phyloP scores from a whole-genome alignment of 2,888 invertebrate species.

The Digitonthophagus gazella region DNA sequence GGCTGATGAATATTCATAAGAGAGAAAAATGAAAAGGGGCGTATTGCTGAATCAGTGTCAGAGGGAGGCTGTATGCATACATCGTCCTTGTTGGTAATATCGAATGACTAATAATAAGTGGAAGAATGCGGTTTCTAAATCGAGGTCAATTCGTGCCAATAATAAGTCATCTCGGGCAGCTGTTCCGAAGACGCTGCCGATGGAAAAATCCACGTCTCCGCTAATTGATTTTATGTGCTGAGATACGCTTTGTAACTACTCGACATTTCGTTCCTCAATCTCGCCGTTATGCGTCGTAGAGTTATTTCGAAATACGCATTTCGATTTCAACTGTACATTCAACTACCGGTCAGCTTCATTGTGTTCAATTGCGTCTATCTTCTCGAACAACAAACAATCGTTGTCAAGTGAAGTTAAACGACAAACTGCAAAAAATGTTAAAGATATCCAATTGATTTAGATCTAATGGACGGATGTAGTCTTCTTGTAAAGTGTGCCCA shows the following conservation, averaged over 20 bases:
- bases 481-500: background rate
- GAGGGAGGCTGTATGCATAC: background rate
- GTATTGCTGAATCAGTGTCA: background rate
- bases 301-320: background rate
- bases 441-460: background rate
- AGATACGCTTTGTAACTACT: background rate
- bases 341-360: too few relatives aligned
- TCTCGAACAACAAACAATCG: background rate
- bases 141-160: slow-evolving; percentile 18
- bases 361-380: background rate
- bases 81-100: slow-evolving; percentile 15
- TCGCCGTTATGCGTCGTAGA: background rate
- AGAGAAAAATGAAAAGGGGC: background rate
- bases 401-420: background rate
- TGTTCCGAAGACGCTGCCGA: background rate
- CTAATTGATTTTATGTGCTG: slow-evolving; percentile 7
- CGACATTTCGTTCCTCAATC: background rate
- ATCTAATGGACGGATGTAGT: background rate
- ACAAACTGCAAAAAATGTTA: background rate
- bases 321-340: background rate
- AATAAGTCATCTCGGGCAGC: slow-evolving; percentile 11
- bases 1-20: background rate
- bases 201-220: slow-evolving; percentile 7
- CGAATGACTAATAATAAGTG: slow-evolving; percentile 5
- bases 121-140: slow-evolving; percentile 17